phyloP scores from a whole-genome alignment of 2,113 vertebrate genomes.

The Dicrurus megarhynchus region DNA sequence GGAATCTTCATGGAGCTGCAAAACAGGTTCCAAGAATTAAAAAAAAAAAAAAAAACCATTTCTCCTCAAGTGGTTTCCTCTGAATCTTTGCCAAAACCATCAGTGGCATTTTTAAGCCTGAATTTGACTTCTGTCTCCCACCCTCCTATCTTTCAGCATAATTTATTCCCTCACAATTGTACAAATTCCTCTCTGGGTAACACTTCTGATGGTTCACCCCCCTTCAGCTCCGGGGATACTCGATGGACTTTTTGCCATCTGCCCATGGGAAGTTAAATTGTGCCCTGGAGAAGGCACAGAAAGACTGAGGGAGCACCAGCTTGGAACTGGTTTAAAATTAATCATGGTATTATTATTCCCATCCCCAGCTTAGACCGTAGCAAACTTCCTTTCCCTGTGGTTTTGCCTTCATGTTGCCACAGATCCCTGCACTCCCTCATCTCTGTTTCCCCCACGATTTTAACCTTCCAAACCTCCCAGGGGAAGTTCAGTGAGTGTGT shows the following conservation, averaged over 20 bases:
- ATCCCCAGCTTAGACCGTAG: rapidly evolving
- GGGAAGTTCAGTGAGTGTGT: rapidly evolving
- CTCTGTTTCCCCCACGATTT: rapidly evolving
- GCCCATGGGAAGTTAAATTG: neutral
- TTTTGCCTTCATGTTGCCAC: neutral
- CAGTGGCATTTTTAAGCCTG: neutral
- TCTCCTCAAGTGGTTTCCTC: neutral
- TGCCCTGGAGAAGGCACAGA: neutral
- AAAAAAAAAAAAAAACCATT: neutral
- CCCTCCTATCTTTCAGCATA: neutral
- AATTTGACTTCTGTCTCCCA: neutral
- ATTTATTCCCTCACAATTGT: neutral
- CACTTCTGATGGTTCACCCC: rapidly evolving
- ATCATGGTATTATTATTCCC: neutral
- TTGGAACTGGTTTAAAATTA: neutral
- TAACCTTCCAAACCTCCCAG: neutral
- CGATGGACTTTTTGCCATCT: rapidly evolving
- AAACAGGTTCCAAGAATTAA: neutral
- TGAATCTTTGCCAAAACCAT: neutral
- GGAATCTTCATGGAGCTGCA: neutral
- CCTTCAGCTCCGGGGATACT: neutral
- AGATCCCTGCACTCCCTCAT: neutral
- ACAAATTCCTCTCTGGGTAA: neutral
- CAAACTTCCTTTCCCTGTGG: neutral
- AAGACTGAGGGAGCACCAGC: neutral